Evolutionary conservation across 1,140 invertebrate genomes (phyloP), one percentile per base, ranked within the genome.

Genomic region (Thalassaphorura encarpata): DNA sequence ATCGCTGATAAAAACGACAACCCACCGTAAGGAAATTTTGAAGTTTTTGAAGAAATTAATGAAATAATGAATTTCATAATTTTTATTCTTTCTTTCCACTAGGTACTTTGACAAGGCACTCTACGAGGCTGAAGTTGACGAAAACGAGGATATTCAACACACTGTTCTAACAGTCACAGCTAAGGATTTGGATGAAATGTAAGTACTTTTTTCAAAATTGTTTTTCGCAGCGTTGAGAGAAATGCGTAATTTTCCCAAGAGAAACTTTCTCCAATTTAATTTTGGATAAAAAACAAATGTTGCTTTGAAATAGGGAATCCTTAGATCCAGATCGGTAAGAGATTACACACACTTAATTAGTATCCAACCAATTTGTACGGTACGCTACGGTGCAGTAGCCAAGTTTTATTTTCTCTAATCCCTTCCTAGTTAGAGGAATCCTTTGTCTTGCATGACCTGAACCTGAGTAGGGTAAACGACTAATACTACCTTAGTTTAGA

Each of bases 141-240:
- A 97, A 73, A 95, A 96, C 82, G 91, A 96, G 72, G 91, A 95
- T 71, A 93, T 95, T 66, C 89, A 95, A 67, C 89, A 94, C 69
- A 92, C 90, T 18, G 90, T 97, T 15, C 86, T 96, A 69, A 94
- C 90, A 40, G 89, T 97, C 73, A 94, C 90, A 72, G 93, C 93
- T 76, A 93, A 95, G 78, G 92, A 97, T 82, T 85, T 89, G 77
- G 93, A 97, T 77, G 91, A 96, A n/a, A 80, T 95, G 92, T 93
- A 78, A 91, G 88, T 88, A 73, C 39, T 41, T 42, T 27, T 52
- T 46, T 31, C 23, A 16, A 23, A 31, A 52, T 53, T 36, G 19
- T 52, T 53, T 27, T 45, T 42, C 33, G 16, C 27, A 6, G 8
- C 18, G 41, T 6, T 18, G 6, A 8, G 21, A 11, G 41, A 23